A percentile compares a stretch with the other conserved stretches of the same genome.
These are phyloP conservation scores for Mobula hypostoma DNA, from an alignment of 2,113 vertebrate species.

Conservation along the genomic window DNA sequence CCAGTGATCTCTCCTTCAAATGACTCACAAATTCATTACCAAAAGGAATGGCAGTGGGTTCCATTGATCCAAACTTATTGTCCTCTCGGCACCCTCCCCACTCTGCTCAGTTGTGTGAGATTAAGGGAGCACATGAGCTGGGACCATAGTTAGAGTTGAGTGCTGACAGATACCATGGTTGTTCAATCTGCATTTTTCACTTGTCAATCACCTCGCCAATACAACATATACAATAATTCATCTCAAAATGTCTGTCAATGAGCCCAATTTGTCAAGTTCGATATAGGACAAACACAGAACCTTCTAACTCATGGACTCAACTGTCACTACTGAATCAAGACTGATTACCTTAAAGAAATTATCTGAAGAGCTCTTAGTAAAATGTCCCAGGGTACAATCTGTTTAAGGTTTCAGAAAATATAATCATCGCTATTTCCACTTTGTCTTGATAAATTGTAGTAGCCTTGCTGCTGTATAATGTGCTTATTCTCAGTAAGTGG, in stretches of 20 bases:
- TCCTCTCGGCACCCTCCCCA: no score
- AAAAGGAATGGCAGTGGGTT: no score
- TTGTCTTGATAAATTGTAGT: not conserved
- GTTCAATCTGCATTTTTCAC: no score
- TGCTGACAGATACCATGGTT: no score
- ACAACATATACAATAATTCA: not conserved
- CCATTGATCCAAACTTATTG: no score
- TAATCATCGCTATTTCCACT: not conserved
- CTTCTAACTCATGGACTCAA: not conserved
- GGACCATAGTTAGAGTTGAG: no score
- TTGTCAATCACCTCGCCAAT: not conserved
- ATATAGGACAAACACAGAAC: not conserved
- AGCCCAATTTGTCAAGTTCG: not conserved
- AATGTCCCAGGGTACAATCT: no score
- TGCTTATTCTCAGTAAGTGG: not conserved
- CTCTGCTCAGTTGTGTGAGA: no score
- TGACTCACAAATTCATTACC: no score
- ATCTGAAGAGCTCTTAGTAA: not conserved
- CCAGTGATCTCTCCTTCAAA: no score
- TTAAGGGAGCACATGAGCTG: no score
- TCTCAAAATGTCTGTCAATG: no score
- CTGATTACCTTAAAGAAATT: not conserved
- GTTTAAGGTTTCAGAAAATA: not conserved
- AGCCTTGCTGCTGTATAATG: not conserved
- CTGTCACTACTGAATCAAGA: not conserved